A percentile compares a stretch with the other conserved stretches of the same genome.
Conservation (phyloP, 1,140 invertebrate species). For the Papilio aristodemus region DNA sequence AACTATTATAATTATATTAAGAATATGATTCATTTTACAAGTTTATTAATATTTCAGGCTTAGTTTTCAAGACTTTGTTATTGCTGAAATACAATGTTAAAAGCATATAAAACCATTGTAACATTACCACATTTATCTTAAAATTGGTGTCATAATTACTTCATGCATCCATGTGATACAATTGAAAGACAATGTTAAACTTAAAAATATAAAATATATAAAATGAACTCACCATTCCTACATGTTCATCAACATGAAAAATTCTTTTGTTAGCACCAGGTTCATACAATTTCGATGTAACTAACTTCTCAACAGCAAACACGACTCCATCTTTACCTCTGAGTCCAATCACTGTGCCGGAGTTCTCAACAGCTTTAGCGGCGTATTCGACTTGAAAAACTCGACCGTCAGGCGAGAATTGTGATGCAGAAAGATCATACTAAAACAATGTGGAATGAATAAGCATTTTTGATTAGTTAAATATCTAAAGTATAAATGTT, state of each 20-base stretch:
- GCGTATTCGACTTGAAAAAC: constrained; percentile 99
- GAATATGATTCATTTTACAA: too few relatives aligned
- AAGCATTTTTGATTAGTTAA: constrained; percentile 44
- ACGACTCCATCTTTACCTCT: constrained; percentile 98
- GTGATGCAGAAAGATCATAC: constrained; percentile 99
- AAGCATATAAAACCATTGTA: too few relatives aligned
- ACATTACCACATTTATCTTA: too few relatives aligned
- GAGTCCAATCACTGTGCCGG: constrained; percentile 97
- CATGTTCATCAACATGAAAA: constrained; percentile 95
- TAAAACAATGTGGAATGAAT: constrained; percentile 79
- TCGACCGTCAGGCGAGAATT: constrained; percentile 99
- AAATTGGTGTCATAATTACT: too few relatives aligned
- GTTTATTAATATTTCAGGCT: too few relatives aligned
- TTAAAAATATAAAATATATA: too few relatives aligned
- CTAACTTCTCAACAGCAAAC: constrained; percentile 98
- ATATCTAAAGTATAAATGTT: constrained; percentile 37
- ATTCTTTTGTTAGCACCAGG: constrained; percentile 95
- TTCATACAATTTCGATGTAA: constrained; percentile 98
- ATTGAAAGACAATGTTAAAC: too few relatives aligned
- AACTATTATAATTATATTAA: too few relatives aligned
- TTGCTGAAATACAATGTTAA: too few relatives aligned
- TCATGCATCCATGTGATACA: too few relatives aligned
- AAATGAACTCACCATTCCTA: constrained; percentile 91
- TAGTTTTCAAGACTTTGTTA: too few relatives aligned
- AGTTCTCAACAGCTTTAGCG: constrained; percentile 99